phyloP scores from a whole-genome alignment of 2,113 vertebrate genomes.

The Brienomyrus longianalis region DNA sequence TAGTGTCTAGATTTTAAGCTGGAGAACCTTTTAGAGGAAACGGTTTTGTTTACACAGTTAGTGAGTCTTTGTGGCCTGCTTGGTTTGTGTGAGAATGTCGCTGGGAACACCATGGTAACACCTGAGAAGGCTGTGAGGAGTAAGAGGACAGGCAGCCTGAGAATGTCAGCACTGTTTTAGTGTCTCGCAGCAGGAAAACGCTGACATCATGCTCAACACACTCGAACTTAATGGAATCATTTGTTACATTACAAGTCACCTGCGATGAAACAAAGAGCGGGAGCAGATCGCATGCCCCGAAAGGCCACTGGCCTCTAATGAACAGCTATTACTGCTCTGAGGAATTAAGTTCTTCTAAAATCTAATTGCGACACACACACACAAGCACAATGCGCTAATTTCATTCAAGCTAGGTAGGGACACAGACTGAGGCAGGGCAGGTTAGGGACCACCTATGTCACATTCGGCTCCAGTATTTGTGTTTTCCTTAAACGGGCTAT shows the following conservation, averaged over 20 bases:
- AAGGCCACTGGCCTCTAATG: conserved; percentile 10
- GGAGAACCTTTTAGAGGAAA: not conserved
- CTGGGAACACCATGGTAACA: conserved; percentile 41
- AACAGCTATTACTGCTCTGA: not conserved
- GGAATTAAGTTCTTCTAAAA: conserved; percentile 10
- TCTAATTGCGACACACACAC: conserved; percentile 5
- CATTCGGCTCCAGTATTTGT: not conserved
- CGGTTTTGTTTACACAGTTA: not conserved
- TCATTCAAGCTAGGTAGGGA: not conserved
- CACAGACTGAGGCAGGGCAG: no score
- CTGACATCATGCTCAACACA: conserved; percentile 35
- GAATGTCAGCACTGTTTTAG: conserved; percentile 35
- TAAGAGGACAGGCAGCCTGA: conserved; percentile 27
- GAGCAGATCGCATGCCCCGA: not conserved
- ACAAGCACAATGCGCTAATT: not conserved
- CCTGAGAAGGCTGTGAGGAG: conserved; percentile 39
- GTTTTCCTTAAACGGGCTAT: not conserved
- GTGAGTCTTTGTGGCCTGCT: conserved; percentile 33
- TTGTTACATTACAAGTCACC: conserved; percentile 23
- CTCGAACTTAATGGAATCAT: conserved; percentile 32
- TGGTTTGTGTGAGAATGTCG: conserved; percentile 37
- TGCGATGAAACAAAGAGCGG: conserved; percentile 17
- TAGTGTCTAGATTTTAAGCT: not conserved
- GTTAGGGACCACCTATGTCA: not conserved
- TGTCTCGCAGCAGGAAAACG: conserved; percentile 38